Percentiles rank a stretch among this genome's conserved stretches.
Evolutionary conservation across 2,888 invertebrate species (phyloP).

Genomic region (Xanthia togata): DNA sequence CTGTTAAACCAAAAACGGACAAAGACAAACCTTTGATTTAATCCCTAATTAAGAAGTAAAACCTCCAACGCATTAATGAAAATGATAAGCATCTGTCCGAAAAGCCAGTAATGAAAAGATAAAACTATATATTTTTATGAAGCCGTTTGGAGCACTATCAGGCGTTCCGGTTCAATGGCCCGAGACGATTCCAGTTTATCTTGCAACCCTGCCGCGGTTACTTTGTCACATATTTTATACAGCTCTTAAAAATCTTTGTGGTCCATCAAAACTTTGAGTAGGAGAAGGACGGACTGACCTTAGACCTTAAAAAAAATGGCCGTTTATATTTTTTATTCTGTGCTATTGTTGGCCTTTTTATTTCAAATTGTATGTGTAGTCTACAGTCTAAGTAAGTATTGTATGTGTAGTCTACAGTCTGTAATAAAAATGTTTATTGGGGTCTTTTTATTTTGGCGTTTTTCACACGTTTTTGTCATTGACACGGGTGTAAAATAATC

Average conservation of each 20-base stretch:
- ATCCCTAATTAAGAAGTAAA: slow-evolving; percentile 10
- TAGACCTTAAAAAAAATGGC: slow-evolving; percentile 1
- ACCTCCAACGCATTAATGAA: slow-evolving; percentile 21
- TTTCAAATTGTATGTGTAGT: slow-evolving; percentile 29
- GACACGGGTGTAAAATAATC: not conserved
- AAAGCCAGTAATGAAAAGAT: slow-evolving; percentile 60
- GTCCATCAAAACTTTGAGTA: slow-evolving; percentile 36
- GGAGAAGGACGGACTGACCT: slow-evolving; percentile 8
- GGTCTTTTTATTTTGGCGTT: not conserved
- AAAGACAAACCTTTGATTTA: too few species aligned
- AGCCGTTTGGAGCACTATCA: slow-evolving; percentile 74
- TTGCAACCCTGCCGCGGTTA: slow-evolving; percentile 61
- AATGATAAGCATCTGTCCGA: slow-evolving; percentile 52
- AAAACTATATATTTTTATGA: slow-evolving; percentile 68
- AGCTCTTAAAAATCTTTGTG: slow-evolving; percentile 62
- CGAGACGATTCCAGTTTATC: slow-evolving; percentile 70
- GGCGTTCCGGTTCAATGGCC: slow-evolving; percentile 74
- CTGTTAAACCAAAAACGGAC: too few species aligned
- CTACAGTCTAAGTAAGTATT: not conserved
- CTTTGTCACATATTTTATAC: slow-evolving; percentile 71
- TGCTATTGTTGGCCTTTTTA: slow-evolving; percentile 24
- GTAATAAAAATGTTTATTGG: slow-evolving; percentile 30
- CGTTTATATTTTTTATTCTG: slow-evolving; percentile 24
- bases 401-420: slow-evolving; percentile 5
- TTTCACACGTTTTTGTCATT: not conserved